Evolutionary conservation across 2,113 vertebrate species (phyloP).

Genomic region (Jaculus jaculus): DNA sequence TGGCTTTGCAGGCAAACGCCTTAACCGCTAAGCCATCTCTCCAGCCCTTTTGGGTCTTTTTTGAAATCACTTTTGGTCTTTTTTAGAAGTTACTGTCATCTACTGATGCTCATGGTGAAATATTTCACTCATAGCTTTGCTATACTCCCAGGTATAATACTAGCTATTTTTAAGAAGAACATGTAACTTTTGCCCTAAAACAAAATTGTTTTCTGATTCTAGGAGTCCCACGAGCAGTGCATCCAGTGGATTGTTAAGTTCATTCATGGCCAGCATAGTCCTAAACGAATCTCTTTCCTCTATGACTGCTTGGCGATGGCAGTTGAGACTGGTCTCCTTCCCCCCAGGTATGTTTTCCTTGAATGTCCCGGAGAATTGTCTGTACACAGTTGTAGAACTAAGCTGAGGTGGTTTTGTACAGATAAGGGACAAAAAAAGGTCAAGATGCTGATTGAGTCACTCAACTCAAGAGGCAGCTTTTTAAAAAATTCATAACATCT

Average conservation of each 20-base stretch:
- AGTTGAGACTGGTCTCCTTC: slow-evolving; percentile 94
- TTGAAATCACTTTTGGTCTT: neutral
- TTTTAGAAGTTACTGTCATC: neutral
- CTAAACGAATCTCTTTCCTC: slow-evolving; percentile 98
- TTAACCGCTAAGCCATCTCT: too few relatives aligned
- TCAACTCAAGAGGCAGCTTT: neutral
- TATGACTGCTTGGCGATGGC: slow-evolving; percentile 98
- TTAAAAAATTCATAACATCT: neutral
- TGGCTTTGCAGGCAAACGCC: too few relatives aligned
- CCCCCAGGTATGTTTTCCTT: slow-evolving; percentile 90
- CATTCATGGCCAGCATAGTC: slow-evolving; percentile 97
- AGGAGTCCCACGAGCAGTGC: slow-evolving; percentile 99
- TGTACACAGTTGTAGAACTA: neutral
- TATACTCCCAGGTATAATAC: neutral
- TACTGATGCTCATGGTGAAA: neutral
- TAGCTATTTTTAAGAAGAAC: neutral
- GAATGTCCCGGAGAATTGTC: neutral
- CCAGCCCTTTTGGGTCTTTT: too few relatives aligned
- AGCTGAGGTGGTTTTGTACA: neutral
- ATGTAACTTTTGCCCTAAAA: neutral
- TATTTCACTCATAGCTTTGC: slow-evolving; percentile 23
- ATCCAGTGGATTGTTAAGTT: slow-evolving; percentile 98
- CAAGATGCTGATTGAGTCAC: neutral
- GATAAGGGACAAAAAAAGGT: neutral
- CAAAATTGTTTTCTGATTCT: slow-evolving; percentile 60